These are phyloP conservation scores for Meteorus cinctellus DNA, from an alignment of 2,888 invertebrate species.

Conservation along the genomic window DNA sequence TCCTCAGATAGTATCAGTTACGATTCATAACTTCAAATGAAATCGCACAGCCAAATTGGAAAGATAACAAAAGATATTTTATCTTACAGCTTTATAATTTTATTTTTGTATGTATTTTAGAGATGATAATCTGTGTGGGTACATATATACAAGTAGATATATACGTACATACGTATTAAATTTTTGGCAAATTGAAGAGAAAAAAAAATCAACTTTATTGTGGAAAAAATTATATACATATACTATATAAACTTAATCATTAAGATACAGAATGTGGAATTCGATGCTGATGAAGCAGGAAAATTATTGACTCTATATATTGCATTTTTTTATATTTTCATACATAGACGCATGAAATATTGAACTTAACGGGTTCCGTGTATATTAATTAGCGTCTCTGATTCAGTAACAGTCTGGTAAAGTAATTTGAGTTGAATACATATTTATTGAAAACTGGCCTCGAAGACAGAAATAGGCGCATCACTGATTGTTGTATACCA, in stretches of 20 bases:
- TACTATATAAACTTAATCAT: background rate
- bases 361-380: background rate
- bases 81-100: slow-evolving; percentile 43
- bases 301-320: slow-evolving; percentile 18
- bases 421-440: slow-evolving; percentile 14
- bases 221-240: background rate
- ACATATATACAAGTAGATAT: background rate
- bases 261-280: background rate
- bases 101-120: slow-evolving; percentile 52
- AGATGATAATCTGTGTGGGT: slow-evolving; percentile 9
- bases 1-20: background rate
- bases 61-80: background rate
- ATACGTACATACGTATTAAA: background rate
- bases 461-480: slow-evolving; percentile 26
- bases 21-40: background rate
- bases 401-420: background rate
- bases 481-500: slow-evolving; percentile 39
- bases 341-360: slow-evolving; percentile 39
- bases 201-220: background rate
- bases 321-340: slow-evolving; percentile 51
- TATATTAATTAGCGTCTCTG: background rate
- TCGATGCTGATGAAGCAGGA: background rate
- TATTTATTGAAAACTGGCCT: slow-evolving; percentile 25
- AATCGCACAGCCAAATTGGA: background rate
- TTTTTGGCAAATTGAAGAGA: background rate